A percentile compares a stretch with the other conserved stretches of the same genome.
These are phyloP conservation scores for Riparia riparia DNA, from an alignment of 2,113 vertebrate species.

Conservation along the genomic window DNA sequence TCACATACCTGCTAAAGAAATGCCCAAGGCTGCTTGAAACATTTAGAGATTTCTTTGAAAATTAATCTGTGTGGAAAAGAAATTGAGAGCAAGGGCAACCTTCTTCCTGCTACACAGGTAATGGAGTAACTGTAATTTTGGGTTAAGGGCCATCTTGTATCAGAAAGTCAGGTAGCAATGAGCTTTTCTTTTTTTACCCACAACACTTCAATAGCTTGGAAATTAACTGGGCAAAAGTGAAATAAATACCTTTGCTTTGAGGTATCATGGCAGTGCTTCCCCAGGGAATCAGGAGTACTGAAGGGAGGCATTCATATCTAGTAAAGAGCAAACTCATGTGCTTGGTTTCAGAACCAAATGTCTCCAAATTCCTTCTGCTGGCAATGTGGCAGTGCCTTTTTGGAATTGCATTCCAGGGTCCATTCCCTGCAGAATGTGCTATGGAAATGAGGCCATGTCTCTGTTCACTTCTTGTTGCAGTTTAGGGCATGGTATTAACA, in stretches of 20 bases:
- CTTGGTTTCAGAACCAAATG: not conserved
- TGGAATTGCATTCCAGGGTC: not conserved
- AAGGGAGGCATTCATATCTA: not conserved
- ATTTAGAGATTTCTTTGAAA: constrained; percentile 8
- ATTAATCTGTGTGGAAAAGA: not conserved
- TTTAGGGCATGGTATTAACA: not conserved
- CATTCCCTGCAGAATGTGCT: not conserved
- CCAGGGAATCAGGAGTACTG: not conserved
- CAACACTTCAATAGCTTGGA: not conserved
- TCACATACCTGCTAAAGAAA: not conserved
- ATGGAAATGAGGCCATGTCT: not conserved
- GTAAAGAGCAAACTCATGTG: not conserved
- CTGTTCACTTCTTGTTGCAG: not conserved
- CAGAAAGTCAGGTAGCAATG: not conserved
- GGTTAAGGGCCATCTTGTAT: not conserved
- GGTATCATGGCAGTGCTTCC: rapidly evolving
- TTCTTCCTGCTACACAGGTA: not conserved
- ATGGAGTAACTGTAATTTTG: not conserved
- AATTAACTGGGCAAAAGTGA: not conserved
- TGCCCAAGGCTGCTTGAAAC: not conserved
- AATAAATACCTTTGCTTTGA: not conserved
- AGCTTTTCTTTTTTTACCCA: not conserved
- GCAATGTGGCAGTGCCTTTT: not conserved
- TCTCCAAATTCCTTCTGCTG: not conserved
- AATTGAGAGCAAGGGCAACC: not conserved